phyloP scores from a whole-genome alignment of 92 coral and sea anemone genomes.

The Pocillopora meandrina region DNA sequence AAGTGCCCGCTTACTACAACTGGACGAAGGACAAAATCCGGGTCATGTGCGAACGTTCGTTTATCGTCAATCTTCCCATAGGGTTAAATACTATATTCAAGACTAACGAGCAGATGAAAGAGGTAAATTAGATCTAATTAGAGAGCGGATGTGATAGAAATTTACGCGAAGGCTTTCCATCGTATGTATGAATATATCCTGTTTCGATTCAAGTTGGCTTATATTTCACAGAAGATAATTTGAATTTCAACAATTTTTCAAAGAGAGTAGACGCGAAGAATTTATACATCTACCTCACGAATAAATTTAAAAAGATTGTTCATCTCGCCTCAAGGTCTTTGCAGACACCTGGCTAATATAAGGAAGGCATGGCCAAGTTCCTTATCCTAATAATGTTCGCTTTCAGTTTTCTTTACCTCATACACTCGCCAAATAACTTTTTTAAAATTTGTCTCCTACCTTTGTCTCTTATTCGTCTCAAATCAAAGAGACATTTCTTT shows the following conservation, averaged over 20 bases:
- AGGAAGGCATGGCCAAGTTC: too few species aligned
- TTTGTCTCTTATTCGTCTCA: background rate
- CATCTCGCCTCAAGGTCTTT: too few species aligned
- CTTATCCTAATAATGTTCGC: too few species aligned
- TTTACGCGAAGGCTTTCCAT: background rate
- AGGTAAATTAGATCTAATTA: conserved; percentile 24
- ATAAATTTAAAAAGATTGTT: too few species aligned
- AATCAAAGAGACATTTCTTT: too few species aligned
- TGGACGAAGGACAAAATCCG: conserved; percentile 93
- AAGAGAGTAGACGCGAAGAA: too few species aligned
- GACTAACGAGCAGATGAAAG: conserved; percentile 71
- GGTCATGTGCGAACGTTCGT: conserved; percentile 93
- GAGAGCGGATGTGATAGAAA: background rate
- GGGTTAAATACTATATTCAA: conserved; percentile 56
- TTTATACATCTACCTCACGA: too few species aligned
- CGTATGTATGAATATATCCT: background rate
- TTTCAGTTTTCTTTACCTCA: too few species aligned
- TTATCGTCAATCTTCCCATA: conserved; percentile 67
- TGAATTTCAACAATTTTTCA: too few species aligned
- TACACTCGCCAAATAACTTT: too few species aligned
- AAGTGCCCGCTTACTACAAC: conserved; percentile 79
- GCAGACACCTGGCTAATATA: too few species aligned
- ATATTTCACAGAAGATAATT: too few species aligned
- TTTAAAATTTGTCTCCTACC: background rate
- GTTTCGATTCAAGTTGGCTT: background rate